These are phyloP conservation scores for Threskiornis aethiopicus DNA, from an alignment of 2,797 vertebrate species.

Conservation along the genomic window DNA sequence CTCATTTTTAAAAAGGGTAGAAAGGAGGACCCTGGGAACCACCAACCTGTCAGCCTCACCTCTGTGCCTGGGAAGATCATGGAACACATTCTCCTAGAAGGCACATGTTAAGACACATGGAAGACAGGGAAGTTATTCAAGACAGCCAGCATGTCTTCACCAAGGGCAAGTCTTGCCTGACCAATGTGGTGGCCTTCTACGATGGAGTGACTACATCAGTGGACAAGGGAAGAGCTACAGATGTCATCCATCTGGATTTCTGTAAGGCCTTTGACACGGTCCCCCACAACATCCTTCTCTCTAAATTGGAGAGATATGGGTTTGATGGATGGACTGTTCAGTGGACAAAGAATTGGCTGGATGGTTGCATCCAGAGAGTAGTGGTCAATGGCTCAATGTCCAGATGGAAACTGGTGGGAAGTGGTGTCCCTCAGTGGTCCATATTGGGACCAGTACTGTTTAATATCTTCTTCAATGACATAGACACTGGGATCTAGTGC, in stretches of 20 bases:
- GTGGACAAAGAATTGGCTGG: not conserved
- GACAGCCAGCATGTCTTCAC: no score
- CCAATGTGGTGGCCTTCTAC: no score
- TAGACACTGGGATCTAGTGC: fast-evolving
- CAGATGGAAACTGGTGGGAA: not conserved
- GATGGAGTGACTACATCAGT: not conserved
- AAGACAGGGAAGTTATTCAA: not conserved
- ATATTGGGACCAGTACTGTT: not conserved
- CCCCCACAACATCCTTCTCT: not conserved
- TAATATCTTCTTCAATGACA: not conserved
- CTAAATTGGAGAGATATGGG: not conserved
- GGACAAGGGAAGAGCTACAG: not conserved
- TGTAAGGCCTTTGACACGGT: not conserved
- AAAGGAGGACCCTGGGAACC: not conserved
- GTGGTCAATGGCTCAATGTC: no score
- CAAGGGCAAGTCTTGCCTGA: no score
- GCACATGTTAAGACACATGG: not conserved
- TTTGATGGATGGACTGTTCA: not conserved
- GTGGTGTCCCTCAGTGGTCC: no score
- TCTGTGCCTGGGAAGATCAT: not conserved
- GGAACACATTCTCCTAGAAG: not conserved
- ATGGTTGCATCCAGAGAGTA: not conserved
- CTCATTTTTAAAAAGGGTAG: not conserved
- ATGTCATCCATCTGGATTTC: not conserved
- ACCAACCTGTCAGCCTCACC: not conserved